Evolutionary conservation across 1,140 invertebrate species (phyloP), one percentile per base, ranked within the genome.

Genomic region (Drosophila tristis): DNA sequence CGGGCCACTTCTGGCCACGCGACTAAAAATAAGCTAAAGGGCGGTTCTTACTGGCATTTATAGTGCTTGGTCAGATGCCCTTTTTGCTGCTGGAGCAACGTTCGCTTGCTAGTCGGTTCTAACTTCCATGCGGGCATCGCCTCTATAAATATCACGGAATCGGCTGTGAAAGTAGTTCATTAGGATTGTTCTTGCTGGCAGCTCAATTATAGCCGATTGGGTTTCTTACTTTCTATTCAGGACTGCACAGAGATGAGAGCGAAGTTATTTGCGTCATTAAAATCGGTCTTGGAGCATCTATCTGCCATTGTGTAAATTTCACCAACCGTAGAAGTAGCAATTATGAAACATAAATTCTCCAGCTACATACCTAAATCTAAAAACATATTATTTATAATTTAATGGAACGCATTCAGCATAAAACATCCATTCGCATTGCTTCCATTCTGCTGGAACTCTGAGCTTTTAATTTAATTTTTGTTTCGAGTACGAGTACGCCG

Each of bases 11-110:
- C 56, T 73, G 59, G 59, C 53, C 59, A 64, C 72, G 48, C 71
- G 65, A 49, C 72, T 75, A 75, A 75, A 75, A 75, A 75, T 75
- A 74, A 74, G 47, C 61, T 57, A 48, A 74, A 74, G 72, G 72
- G 61, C 72, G 71, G 60, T 74, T 49, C 62, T 35, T 13, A 11
- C 23, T 74, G 72, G 49, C 61, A 74, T 74, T 74, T 74, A 54
- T 54, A 74, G 54, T 58, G 72, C 65, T 59, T 53, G 56, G 35
- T 49, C 55, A 61, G 72, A 76, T 76, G 73, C 73, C 73, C 73
- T 75, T 75, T 75, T 74, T 16, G 26, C 39, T 35, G 42, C 43
- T 15, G 35, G 42, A 42, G 29, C 47, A 65, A 71, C 64, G 57
- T 62, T 0, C 1, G 54, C 73, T 50, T 74, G 25, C 23, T 44